Conservation (phyloP, 2,797 vertebrate species). For the Euthynnus affinis region DNA sequence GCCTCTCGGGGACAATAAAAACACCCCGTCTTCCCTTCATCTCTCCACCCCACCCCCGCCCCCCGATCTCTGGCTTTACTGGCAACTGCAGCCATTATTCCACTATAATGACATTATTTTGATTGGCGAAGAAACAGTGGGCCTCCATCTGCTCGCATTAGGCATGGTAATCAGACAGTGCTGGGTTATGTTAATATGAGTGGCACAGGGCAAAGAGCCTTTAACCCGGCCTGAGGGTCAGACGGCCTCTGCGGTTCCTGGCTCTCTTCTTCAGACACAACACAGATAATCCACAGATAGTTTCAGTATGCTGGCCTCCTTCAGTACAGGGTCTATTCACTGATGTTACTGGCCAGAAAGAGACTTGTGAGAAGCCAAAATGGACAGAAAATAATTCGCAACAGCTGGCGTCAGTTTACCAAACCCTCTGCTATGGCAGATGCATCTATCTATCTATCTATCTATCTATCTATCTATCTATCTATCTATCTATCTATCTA, state of each 20-base stretch:
- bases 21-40: constrained; percentile 53
- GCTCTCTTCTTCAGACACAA: constrained; percentile 28
- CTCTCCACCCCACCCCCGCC: background rate
- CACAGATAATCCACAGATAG: constrained; percentile 21
- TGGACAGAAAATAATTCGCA: background rate
- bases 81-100: constrained; percentile 64
- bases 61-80: constrained; percentile 52
- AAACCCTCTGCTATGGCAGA: background rate
- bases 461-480: too few relatives aligned
- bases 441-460: too few relatives aligned
- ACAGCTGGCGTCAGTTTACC: constrained; percentile 18
- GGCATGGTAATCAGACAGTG: constrained; percentile 68
- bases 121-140: constrained; percentile 74
- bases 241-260: constrained; percentile 25
- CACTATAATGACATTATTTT: constrained; percentile 75
- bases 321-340: background rate
- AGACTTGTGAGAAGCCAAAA: constrained; percentile 1
- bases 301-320: constrained; percentile 1
- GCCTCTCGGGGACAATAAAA: constrained; percentile 71
- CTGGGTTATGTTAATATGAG: constrained; percentile 65
- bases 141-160: constrained; percentile 73
- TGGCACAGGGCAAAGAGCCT: constrained; percentile 56
- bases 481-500: background rate
- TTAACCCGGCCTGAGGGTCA: constrained; percentile 56
- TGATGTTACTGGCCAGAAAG: constrained; percentile 6